Percentiles rank a stretch among this genome's conserved stretches.
Conservation (phyloP, 2,888 invertebrate genomes). For the Scaptomyza caliginosa region DNA sequence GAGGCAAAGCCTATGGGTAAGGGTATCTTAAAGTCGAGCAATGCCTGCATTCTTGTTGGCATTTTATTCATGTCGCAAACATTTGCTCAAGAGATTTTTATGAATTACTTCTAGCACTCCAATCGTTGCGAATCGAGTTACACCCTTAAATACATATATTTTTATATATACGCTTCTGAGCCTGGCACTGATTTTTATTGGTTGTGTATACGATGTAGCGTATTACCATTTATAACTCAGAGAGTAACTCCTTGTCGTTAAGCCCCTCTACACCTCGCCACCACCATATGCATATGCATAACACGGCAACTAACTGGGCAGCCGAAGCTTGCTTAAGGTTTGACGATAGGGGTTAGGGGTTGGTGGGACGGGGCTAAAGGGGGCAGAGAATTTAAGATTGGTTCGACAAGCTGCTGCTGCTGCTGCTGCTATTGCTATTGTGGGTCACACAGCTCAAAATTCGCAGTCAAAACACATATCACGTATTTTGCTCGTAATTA, state of each 20-base stretch:
- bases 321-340: conserved; percentile 9
- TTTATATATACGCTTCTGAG: conserved; percentile 12
- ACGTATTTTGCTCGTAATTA: conserved; percentile 80
- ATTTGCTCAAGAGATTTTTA: conserved; percentile 76
- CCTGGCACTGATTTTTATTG: conserved; percentile 71
- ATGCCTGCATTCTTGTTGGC: not conserved
- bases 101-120: conserved; percentile 60
- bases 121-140: conserved; percentile 31
- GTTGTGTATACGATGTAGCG: conserved; percentile 31
- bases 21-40: not conserved
- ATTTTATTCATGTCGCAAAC: conserved; percentile 67
- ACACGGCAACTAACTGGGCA: conserved; percentile 6
- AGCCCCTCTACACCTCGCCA: not conserved
- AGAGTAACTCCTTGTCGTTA: not conserved
- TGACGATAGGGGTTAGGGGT: not conserved
- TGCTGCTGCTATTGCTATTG: conserved; percentile 28
- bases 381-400: not conserved
- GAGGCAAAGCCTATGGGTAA: not conserved
- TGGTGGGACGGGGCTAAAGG: not conserved
- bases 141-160: conserved; percentile 13
- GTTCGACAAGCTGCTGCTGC: conserved; percentile 42
- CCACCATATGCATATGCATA: not conserved
- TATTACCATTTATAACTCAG: conserved; percentile 68
- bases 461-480: conserved; percentile 79
- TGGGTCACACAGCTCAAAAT: conserved; percentile 48